phyloP scores from a whole-genome alignment of 1,140 invertebrate genomes.

The Diorhabda elongata region DNA sequence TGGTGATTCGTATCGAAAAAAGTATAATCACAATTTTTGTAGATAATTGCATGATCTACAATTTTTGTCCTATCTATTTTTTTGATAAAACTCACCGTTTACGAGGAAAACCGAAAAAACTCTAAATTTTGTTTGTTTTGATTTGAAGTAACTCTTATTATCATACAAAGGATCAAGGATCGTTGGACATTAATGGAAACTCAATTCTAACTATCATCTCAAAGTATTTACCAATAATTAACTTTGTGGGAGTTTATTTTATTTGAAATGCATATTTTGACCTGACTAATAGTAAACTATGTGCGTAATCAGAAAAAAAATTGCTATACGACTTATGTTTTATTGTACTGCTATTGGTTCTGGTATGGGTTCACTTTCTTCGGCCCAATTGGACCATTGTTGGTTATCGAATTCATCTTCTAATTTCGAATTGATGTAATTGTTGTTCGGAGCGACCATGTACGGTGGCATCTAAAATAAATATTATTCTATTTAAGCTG shows the following conservation, averaged over 20 bases:
- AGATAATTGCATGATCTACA: background rate
- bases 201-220: no score
- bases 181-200: no score
- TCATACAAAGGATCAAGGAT: no score
- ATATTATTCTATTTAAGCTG: background rate
- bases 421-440: conserved; percentile 31
- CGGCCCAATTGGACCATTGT: conserved; percentile 31
- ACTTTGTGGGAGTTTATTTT: no score
- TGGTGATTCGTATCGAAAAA: background rate
- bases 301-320: background rate
- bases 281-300: no score
- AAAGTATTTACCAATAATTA: no score
- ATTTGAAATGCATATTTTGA: no score
- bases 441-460: conserved; percentile 28
- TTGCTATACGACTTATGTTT: background rate
- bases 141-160: background rate
- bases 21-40: background rate
- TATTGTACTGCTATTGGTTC: conserved; percentile 33
- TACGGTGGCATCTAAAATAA: conserved; percentile 31
- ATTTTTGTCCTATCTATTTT: background rate
- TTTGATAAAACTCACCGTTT: background rate
- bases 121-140: background rate
- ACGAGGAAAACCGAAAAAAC: background rate
- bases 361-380: conserved; percentile 30
- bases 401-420: conserved; percentile 30